Base-by-base conservation (phyloP, 1,140 invertebrate species). In the Galendromus occidentalis region DNA sequence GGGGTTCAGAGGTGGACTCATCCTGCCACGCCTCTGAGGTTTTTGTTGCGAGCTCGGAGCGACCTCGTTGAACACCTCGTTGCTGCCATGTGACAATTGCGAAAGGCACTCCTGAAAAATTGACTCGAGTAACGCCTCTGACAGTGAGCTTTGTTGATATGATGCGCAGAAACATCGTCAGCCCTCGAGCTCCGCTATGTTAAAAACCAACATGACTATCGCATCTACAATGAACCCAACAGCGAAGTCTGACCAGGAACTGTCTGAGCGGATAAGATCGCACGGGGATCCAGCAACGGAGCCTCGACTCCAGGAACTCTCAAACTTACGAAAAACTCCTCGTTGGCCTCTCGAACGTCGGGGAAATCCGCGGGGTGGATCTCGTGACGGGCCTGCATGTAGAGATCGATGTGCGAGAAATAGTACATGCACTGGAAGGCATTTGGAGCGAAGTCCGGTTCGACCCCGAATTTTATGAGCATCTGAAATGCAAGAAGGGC, bases 61-160 rank as follows among this genome's bases (percentile, higher is more conserved):
- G 51, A 59, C 51, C 22, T 59, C 51, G 22, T 59, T 59, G 51
- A 59, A 59, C 51, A 59, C 51, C 51, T 59, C 51, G 51, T 59
- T 59, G 51, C 51, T 59, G 2, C 51, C 51, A 59, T 59, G 51
- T 29, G 51, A 17, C 22, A 59, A 33, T 25, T 25, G 14, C 33
- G 51, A 25, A 33, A 59, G 51, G 51, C 51, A 59, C 14, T 25
- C 51, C 51, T 59, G 51, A n/a, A 59, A 59, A 47, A 6, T 47
- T 7, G 14, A 7, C 18, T 7, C 14, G 42, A 44, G n/a, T 14
- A 12, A 44, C n/a, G 42, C 42, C n/a, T 44, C n/a, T n/a, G n/a
- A 39, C 33, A 9, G 33, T 39, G 9, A 39, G 33, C 33, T 39
- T 6, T 39, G 4, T 9, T 6, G 9, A 9, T 9, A 39, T 6